Percentiles rank a stretch among this genome's conserved stretches.
phyloP scores from a whole-genome alignment of 2,888 invertebrate genomes.

The Sinopyrophorus schimmeli region DNA sequence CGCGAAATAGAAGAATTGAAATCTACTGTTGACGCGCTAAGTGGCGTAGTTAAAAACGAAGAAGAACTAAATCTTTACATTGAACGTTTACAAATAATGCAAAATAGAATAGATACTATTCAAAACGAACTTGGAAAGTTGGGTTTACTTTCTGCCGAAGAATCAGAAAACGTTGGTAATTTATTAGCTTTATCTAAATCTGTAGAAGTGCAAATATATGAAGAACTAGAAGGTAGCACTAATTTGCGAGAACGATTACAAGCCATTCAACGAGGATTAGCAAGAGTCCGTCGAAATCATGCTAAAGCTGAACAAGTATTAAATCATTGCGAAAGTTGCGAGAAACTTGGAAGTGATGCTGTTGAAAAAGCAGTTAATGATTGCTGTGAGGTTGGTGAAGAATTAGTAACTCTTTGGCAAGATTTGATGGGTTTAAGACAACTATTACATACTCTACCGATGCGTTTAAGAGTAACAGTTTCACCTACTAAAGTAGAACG shows the following conservation, averaged over 20 bases:
- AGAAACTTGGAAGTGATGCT: slow-evolving; percentile 73
- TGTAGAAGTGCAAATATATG: slow-evolving; percentile 71
- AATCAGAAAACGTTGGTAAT: slow-evolving; percentile 77
- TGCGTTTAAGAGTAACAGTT: slow-evolving; percentile 72
- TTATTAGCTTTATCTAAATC: slow-evolving; percentile 71
- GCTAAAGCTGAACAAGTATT: slow-evolving; percentile 63
- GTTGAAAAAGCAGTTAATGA: slow-evolving; percentile 76
- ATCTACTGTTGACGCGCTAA: slow-evolving; percentile 68
- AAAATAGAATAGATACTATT: slow-evolving; percentile 73
- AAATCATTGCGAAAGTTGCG: slow-evolving; percentile 74
- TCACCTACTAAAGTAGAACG: slow-evolving; percentile 77
- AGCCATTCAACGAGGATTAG: slow-evolving; percentile 72
- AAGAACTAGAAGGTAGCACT: slow-evolving; percentile 76
- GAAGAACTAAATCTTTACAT: slow-evolving; percentile 82
- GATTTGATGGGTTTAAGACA: slow-evolving; percentile 76
- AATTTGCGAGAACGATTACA: slow-evolving; percentile 75
- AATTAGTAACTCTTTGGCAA: slow-evolving; percentile 73
- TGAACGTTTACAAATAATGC: slow-evolving; percentile 77
- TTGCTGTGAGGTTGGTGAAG: slow-evolving; percentile 71
- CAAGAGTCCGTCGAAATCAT: slow-evolving; percentile 69
- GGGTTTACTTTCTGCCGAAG: slow-evolving; percentile 71
- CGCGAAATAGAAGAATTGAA: slow-evolving; percentile 77
- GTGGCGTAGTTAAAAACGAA: slow-evolving; percentile 79
- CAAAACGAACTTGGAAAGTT: slow-evolving; percentile 78
- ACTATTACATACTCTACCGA: slow-evolving; percentile 76